Evolutionary conservation across 2,113 vertebrate species (phyloP).

Genomic region (Melanerpes aurifrons): DNA sequence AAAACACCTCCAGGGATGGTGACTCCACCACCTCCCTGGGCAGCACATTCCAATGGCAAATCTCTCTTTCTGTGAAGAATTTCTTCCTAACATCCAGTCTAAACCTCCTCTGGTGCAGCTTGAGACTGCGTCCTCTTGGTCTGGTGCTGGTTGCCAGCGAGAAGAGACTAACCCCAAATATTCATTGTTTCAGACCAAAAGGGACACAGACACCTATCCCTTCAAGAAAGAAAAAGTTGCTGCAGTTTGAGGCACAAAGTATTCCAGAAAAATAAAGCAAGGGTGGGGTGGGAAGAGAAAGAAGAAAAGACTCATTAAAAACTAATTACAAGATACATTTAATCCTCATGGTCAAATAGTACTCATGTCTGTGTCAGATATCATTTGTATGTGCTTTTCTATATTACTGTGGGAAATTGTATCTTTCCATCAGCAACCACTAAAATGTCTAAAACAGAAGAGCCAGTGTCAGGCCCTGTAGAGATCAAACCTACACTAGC

Average conservation of each 20-base stretch:
- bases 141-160: too few relatives aligned
- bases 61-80: too few relatives aligned
- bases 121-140: too few relatives aligned
- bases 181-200: constrained; percentile 7
- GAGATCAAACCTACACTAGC: neutral
- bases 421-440: neutral
- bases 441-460: neutral
- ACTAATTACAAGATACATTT: neutral
- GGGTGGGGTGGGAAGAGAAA: too few relatives aligned
- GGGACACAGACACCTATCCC: neutral
- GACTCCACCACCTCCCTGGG: too few relatives aligned
- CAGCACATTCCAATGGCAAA: too few relatives aligned
- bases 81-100: too few relatives aligned
- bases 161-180: neutral
- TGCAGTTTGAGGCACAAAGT: neutral
- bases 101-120: too few relatives aligned
- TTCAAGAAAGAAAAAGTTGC: neutral
- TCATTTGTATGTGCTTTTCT: neutral
- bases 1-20: too few relatives aligned
- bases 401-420: neutral
- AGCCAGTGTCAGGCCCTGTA: neutral
- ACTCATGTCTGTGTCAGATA: neutral
- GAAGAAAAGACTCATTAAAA: neutral
- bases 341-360: neutral
- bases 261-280: neutral